Percentiles rank a stretch among this genome's conserved stretches.
These are phyloP conservation scores for Glomeris marginata DNA, from an alignment of 2,888 invertebrate genomes.

Conservation along the genomic window DNA sequence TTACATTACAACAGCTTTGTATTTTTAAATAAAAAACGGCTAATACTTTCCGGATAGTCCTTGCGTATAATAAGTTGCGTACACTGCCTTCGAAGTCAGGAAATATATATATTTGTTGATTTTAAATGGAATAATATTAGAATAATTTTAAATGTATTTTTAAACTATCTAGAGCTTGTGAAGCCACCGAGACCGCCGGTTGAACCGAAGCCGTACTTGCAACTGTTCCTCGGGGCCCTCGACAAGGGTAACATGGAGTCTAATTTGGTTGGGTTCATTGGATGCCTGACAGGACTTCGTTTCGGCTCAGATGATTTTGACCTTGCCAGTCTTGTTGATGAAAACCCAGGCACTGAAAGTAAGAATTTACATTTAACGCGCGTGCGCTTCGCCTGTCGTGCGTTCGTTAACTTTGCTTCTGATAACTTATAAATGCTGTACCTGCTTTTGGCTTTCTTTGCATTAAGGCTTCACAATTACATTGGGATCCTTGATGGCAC, in stretches of 20 bases:
- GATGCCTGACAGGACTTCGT: conserved; percentile 73
- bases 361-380: no score
- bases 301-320: conserved; percentile 47
- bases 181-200: conserved; percentile 78
- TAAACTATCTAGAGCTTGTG: conserved; percentile 51
- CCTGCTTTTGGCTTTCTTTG: no score
- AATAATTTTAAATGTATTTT: conserved; percentile 18
- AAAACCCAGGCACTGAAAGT: conserved; percentile 15
- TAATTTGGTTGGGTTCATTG: conserved; percentile 57
- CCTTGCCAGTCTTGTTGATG: conserved; percentile 16
- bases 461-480: no score
- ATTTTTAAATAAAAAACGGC: no score
- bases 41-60: no score
- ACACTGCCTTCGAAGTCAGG: conserved; percentile 19
- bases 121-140: background rate
- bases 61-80: background rate
- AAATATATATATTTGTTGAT: background rate
- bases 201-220: conserved; percentile 76
- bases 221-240: conserved; percentile 67
- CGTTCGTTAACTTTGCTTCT: no score
- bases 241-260: conserved; percentile 56
- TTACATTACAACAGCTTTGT: no score
- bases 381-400: no score
- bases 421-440: no score
- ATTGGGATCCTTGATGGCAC: no score